phyloP scores from a whole-genome alignment of 37 sponge, comb jelly and placozoan genomes.

The Crambe crambe region DNA sequence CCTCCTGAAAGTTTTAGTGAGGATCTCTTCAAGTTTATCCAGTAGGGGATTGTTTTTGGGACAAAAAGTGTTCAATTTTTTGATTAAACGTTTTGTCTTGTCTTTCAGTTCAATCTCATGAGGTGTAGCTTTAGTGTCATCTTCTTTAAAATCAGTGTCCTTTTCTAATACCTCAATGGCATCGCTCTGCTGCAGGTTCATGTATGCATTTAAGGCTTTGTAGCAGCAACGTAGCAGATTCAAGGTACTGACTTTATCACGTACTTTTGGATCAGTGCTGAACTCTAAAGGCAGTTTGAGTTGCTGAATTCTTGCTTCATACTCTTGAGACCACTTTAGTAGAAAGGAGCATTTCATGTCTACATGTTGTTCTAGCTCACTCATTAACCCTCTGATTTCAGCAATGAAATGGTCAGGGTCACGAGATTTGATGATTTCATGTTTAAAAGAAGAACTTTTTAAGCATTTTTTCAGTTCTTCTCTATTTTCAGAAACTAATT shows the following conservation, averaged over 20 bases:
- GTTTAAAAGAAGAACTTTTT: slow-evolving; percentile 7
- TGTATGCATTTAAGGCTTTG: slow-evolving; percentile 43
- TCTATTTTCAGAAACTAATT: slow-evolving; percentile 15
- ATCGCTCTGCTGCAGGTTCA: slow-evolving; percentile 50
- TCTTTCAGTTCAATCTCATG: slow-evolving; percentile 29
- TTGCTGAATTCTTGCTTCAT: slow-evolving; percentile 12
- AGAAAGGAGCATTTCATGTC: not conserved
- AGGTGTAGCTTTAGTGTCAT: slow-evolving; percentile 22
- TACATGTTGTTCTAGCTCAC: not conserved
- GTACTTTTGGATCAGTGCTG: slow-evolving; percentile 9
- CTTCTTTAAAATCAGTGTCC: slow-evolving; percentile 8
- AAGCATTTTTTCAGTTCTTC: slow-evolving; percentile 26
- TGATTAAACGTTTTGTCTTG: not conserved
- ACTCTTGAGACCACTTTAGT: not conserved
- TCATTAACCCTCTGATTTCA: slow-evolving; percentile 16
- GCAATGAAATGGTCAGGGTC: slow-evolving; percentile 19
- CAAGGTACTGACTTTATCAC: slow-evolving; percentile 26
- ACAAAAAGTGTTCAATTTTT: not conserved
- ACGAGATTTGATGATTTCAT: slow-evolving; percentile 9
- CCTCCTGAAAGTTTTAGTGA: slow-evolving; percentile 12
- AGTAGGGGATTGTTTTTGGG: slow-evolving; percentile 46
- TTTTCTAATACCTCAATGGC: slow-evolving; percentile 40
- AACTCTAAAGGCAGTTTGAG: slow-evolving; percentile 11
- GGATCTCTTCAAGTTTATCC: slow-evolving; percentile 10
- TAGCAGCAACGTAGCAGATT: slow-evolving; percentile 32